Evolutionary conservation across 1,140 invertebrate species (phyloP), one percentile per base, ranked within the genome.

Genomic region (Drosophila insularis): DNA sequence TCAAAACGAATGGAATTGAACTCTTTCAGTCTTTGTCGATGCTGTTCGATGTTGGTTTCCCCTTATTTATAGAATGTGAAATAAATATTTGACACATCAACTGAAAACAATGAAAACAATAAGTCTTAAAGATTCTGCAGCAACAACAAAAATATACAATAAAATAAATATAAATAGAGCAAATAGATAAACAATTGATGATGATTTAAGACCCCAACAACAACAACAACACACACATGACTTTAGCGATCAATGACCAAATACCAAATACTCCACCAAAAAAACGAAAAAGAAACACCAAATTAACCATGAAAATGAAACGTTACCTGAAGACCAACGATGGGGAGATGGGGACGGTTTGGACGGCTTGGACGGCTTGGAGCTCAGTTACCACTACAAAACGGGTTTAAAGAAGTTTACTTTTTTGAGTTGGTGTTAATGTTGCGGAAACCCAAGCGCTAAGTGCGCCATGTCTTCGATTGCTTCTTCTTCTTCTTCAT

Each of bases 31-130:
- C 17, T 3, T 50, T 11, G 11, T 19, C 8, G 19, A 21, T 11
- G 17, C 17, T 8, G 14, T 39, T 37, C 17, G 10, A 13, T 19
- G 23, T 59, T 11, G 17, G 14, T 39, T 6, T 50, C 27, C 27
- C 27, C 35, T 7, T 86, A 39, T 87, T 82, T 87, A 76, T 81
- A 73, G 82, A 82, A 89, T 82, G 79, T 73, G 75, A 61, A 23
- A 35, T 14, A 40, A 40, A 43, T 39, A 39, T 61, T 39, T 43
- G 35, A 61, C 35, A 61, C 32, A 39, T 61, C 3, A 13, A 13
- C 32, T 17, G n/a, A 32, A 32, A 13, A 31, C 32, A 55, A 55
- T 17, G 1, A 3, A 37, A 35, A 65, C 8, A 37, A 64, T 17
- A 23, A 60, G 14, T 37, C 43, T 50, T 17, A 19, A 58, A 58